These are phyloP conservation scores for Drosophila asahinai DNA, from an alignment of 1,140 invertebrate genomes.

Conservation along the genomic window DNA sequence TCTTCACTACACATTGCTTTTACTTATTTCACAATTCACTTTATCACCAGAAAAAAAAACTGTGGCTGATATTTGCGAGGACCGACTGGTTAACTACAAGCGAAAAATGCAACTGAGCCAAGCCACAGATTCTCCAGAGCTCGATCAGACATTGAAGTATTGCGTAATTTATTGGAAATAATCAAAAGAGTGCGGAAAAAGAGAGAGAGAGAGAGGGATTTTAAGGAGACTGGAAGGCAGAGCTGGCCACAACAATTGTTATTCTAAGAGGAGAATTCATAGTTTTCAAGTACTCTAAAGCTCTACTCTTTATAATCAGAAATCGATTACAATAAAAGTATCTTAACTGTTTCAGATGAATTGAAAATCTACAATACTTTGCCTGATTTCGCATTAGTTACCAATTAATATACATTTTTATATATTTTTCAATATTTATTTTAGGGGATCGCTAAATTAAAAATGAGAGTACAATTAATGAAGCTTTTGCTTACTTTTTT, in stretches of 20 bases:
- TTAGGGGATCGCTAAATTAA: too few relatives aligned
- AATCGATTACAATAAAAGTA: too few relatives aligned
- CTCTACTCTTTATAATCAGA: background rate
- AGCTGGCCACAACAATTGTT: background rate
- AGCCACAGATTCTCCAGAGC: background rate
- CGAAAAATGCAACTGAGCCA: slow-evolving; percentile 14
- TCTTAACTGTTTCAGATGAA: too few relatives aligned
- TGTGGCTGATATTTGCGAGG: background rate
- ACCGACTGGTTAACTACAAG: background rate
- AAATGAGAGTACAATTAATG: too few relatives aligned
- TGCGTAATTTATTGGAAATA: slow-evolving; percentile 3
- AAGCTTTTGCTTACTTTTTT: background rate
- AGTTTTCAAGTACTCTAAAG: accelerated
- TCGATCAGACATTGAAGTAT: background rate
- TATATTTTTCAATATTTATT: too few relatives aligned
- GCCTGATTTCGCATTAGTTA: too few relatives aligned
- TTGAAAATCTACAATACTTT: too few relatives aligned
- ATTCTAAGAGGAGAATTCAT: background rate
- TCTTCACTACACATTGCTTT: background rate
- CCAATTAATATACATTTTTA: too few relatives aligned
- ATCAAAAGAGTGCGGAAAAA: slow-evolving; percentile 1
- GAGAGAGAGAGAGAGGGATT: background rate
- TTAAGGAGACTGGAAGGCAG: background rate
- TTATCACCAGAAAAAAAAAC: background rate
- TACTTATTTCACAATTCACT: slow-evolving; percentile 1